Evolutionary conservation across 2,113 vertebrate species (phyloP), one percentile per base, ranked within the genome.

Genomic region (Phocoena phocoena): DNA sequence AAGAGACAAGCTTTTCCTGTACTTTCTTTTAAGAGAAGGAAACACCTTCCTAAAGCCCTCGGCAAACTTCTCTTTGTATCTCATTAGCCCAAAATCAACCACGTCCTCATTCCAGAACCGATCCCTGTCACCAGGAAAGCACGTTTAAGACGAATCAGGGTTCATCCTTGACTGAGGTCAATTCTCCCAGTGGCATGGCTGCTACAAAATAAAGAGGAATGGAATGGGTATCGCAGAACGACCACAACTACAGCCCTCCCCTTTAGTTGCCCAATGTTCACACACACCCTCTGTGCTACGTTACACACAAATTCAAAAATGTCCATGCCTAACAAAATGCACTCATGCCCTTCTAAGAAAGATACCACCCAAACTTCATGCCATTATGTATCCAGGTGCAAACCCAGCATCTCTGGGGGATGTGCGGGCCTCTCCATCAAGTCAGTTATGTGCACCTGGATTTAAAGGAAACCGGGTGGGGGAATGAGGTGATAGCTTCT

Each of bases 181-280:
- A 5, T 36, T 58, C 60, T 88, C 50, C 50, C 50, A 36, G 23
- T 4, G 20, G 38, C 20, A 15, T 17, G 33, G 28, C 33, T 26
- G 14, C 25, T 60, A 73, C 11, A 26, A 68, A 83, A 60, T 18
- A 26, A 76, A 47, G 31, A 88, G 76, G 33, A 55, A 74, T 11
- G 11, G 68, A 68, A 58, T 33, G 60, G 26, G 25, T 74, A 11
- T 50, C 55, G 2, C 44, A 47, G 70, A 65, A 44, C 26, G 28
- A 18, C 74, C 53, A 1, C 14, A 74, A 15, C 0, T 2, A 20
- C 0, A 0, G 67, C 3, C 36, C 33, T 67, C 31, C 33, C 5
- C 23, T 2, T 50, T 17, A 26, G 62, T 14, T 63, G n/a, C 58
- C 44, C 55, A 63, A 3, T 55, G n/a, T 17, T 33, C 65, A 21